Evolutionary conservation across 1,140 invertebrate species (phyloP).

Genomic region (Aphaenogaster rudis): DNA sequence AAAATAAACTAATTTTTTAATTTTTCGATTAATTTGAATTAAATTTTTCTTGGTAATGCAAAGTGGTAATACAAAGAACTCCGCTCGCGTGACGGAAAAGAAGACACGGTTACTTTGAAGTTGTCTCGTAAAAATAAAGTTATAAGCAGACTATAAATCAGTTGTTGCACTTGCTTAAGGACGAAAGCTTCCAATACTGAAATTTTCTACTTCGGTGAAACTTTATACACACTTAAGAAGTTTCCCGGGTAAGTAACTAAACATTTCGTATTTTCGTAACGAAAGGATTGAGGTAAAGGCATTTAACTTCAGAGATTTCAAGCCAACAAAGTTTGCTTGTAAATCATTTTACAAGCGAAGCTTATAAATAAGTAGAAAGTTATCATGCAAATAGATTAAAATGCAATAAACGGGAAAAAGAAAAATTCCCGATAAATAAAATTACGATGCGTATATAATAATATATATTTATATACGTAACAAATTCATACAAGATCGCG

Average conservation of each 20-base stretch:
- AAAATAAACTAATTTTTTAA: not conserved
- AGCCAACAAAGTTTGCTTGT: conserved; percentile 32
- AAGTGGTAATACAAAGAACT: not conserved
- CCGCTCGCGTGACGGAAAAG: not conserved
- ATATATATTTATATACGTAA: not conserved
- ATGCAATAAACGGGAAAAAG: not conserved
- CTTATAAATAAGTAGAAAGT: conserved; percentile 22
- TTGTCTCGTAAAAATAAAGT: conserved; percentile 41
- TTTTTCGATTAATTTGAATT: not conserved
- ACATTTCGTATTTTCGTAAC: conserved; percentile 48
- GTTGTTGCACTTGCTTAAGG: conserved; percentile 32
- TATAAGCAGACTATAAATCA: conserved; percentile 39
- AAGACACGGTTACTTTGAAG: not conserved
- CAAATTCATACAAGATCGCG: not conserved
- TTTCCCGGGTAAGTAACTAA: conserved; percentile 49
- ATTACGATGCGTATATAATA: not conserved
- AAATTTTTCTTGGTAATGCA: not conserved
- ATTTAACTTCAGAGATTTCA: conserved; percentile 53
- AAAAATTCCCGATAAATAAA: conserved; percentile 2
- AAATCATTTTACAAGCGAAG: conserved; percentile 27
- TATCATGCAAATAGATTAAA: conserved; percentile 24
- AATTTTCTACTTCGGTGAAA: conserved; percentile 38
- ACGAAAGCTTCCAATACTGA: conserved; percentile 33
- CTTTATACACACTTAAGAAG: conserved; percentile 55
- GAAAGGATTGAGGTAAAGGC: conserved; percentile 40